phyloP scores from a whole-genome alignment of 2,797 vertebrate genomes.

The Neopelma chrysocephalum region DNA sequence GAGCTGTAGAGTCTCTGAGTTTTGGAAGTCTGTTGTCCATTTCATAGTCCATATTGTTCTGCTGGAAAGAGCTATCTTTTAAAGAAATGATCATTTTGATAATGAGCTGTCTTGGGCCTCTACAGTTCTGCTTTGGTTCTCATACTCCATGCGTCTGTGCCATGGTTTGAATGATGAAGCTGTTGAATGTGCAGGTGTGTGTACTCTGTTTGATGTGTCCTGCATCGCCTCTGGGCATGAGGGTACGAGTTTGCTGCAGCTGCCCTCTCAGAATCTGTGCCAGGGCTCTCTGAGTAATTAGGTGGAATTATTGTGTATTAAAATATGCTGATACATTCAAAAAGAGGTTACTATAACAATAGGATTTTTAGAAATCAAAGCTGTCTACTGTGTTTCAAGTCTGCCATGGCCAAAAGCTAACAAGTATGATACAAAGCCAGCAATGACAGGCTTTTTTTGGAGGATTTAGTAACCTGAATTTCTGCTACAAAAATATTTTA shows the following conservation, averaged over 20 bases:
- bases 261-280: background rate
- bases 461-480: background rate
- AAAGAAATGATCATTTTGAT: background rate
- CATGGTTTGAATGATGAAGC: background rate
- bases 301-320: background rate
- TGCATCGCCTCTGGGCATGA: accelerated
- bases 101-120: background rate
- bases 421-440: background rate
- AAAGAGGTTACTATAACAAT: background rate
- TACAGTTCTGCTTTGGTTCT: background rate
- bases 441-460: background rate
- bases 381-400: background rate
- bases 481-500: background rate
- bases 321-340: background rate
- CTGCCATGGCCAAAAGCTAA: background rate
- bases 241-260: background rate
- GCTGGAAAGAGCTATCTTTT: background rate
- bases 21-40: background rate
- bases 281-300: background rate
- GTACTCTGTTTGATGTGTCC: background rate
- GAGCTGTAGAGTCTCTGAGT: background rate
- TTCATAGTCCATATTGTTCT: accelerated
- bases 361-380: background rate
- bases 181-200: background rate
- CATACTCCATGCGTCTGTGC: accelerated